Conservation (phyloP, 2,888 invertebrate species). For the Baronia brevicornis region DNA sequence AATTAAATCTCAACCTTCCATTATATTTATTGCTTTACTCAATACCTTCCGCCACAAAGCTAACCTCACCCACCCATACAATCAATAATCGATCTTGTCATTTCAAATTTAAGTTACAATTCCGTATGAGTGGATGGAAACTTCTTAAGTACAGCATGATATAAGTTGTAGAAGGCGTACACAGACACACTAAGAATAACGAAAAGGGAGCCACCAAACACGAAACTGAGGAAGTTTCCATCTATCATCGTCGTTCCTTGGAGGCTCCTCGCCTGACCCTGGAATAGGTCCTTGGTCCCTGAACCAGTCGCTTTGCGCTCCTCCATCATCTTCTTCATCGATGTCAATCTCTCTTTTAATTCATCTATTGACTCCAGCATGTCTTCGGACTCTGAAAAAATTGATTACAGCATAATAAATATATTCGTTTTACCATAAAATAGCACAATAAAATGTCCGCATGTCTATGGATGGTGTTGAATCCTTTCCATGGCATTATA, state of each 20-base stretch:
- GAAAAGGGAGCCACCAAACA: slow-evolving; percentile 85
- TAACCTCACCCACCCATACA: slow-evolving; percentile 17
- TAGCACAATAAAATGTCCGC: too few relatives aligned
- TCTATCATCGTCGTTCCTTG: slow-evolving; percentile 82
- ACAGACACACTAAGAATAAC: slow-evolving; percentile 88
- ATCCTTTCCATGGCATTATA: too few relatives aligned
- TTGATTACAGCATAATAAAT: too few relatives aligned
- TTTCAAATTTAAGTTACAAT: slow-evolving; percentile 69
- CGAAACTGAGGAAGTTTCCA: slow-evolving; percentile 87
- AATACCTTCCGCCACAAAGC: background rate
- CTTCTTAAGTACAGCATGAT: slow-evolving; percentile 86
- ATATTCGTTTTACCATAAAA: too few relatives aligned
- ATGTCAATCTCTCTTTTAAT: slow-evolving; percentile 82
- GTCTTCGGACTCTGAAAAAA: slow-evolving; percentile 53
- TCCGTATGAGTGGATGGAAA: slow-evolving; percentile 88
- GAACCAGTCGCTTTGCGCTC: slow-evolving; percentile 76
- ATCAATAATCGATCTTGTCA: slow-evolving; percentile 20
- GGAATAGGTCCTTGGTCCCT: slow-evolving; percentile 64
- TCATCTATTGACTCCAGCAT: slow-evolving; percentile 86
- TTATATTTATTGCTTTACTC: slow-evolving; percentile 6
- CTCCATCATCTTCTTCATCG: slow-evolving; percentile 88
- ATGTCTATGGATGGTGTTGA: too few relatives aligned
- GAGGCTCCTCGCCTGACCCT: slow-evolving; percentile 62
- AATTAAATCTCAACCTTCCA: slow-evolving; percentile 8
- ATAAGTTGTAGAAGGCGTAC: slow-evolving; percentile 90